phyloP scores from a whole-genome alignment of 2,888 invertebrate genomes.

The Listrodromus nycthemerus region DNA sequence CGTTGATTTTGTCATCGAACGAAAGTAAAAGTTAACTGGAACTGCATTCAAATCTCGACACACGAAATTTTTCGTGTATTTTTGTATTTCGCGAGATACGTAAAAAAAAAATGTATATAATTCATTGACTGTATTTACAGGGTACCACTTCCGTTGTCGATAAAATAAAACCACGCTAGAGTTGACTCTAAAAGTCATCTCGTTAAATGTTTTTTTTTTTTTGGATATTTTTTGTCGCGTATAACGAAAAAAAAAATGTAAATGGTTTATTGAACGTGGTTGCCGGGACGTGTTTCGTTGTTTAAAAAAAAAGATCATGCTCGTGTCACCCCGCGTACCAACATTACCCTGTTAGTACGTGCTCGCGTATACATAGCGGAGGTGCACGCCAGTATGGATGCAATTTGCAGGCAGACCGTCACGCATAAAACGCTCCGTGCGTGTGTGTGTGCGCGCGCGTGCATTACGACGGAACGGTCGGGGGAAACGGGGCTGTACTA shows the following conservation, averaged over 20 bases:
- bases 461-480: constrained; percentile 63
- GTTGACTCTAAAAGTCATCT: no score
- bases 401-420: background rate
- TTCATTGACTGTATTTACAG: no score
- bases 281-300: background rate
- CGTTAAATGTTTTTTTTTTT: no score
- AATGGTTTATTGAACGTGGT: background rate
- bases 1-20: no score
- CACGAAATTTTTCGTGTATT: no score
- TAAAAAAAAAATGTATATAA: no score
- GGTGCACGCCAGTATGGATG: background rate
- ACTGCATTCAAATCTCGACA: no score
- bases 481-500: constrained; percentile 36
- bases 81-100: no score
- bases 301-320: background rate
- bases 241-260: background rate
- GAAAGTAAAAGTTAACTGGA: no score
- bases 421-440: constrained; percentile 11
- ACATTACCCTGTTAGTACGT: background rate
- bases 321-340: background rate
- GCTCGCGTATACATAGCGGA: background rate
- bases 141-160: no score
- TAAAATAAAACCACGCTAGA: no score
- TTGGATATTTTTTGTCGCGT: background rate
- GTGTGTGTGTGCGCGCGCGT: constrained; percentile 35